Evolutionary conservation across 1,140 invertebrate species (phyloP), one percentile per base, ranked within the genome.

Genomic region (Pseudachorutes palmiensis): DNA sequence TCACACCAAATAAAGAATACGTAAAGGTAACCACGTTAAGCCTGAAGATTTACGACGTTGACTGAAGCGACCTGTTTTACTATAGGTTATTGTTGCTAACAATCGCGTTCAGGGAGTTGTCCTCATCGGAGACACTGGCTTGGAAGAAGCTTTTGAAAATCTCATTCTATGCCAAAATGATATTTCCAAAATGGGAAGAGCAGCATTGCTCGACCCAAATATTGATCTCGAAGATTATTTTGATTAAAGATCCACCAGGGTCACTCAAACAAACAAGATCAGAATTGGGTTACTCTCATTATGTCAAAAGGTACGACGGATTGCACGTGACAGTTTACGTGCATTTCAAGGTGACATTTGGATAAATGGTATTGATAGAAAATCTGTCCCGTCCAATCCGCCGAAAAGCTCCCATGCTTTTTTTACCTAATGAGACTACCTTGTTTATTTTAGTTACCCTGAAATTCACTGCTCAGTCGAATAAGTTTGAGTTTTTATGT

Each of bases 141-240:
- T 98, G 41, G 97, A 98, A 79, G 97, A 99, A 81, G 98, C 93
- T 75, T 94, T 94, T 81, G 96, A 99, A 81, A 98, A 98, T 82
- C 81, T 99, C 51, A 98, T 98, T 76, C 81, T 98, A 19, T 94
- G 98, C 82, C 88, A 95, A 77, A 82, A 96, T 62, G 94, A 98
- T 81, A 79, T 99, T 41, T 88, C 86, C 70, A 81, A 84, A 26
- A 91, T 89, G 81, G 93, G 91, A 57, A 91, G 97, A 78, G 87
- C 97, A 79, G 85, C 99, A 69, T 55, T 55, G 24, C 82, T 99
- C 2, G 89, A 98, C 82, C 94, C 94, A 24, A 83, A 92, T 79
- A 89, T 98, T 76, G 95, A 99, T 79, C 94, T 99, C 76, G 95
- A 98, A 79, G 97, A 99, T 83, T 99, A 96, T 81, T 99, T 99